These are phyloP conservation scores for Tenualosa thibaudeaui DNA, from an alignment of 2,797 vertebrate species.

Conservation along the genomic window DNA sequence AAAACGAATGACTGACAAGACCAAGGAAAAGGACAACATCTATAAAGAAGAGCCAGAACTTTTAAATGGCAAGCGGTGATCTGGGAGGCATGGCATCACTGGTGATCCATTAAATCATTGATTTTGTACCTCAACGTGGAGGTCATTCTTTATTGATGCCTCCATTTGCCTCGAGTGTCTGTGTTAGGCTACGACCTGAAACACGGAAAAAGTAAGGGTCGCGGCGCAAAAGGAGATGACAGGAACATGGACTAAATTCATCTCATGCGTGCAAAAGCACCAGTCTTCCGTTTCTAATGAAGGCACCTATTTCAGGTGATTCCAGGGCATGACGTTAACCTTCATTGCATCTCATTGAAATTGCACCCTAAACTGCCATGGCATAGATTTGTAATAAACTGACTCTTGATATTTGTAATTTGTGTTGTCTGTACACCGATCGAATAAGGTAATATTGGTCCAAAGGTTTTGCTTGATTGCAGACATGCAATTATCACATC, in stretches of 20 bases:
- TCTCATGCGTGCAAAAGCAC: slow-evolving; percentile 22
- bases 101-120: slow-evolving; percentile 30
- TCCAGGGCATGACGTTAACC: not conserved
- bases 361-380: not conserved
- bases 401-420: not conserved
- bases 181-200: slow-evolving; percentile 25
- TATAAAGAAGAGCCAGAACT: slow-evolving; percentile 9
- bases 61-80: slow-evolving; percentile 19
- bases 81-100: slow-evolving; percentile 4
- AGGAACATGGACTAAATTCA: slow-evolving; percentile 25
- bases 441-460: not conserved
- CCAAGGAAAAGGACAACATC: not conserved
- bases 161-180: slow-evolving; percentile 32
- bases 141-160: slow-evolving; percentile 36
- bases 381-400: not conserved
- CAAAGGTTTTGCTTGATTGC: not conserved
- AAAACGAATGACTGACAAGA: not conserved
- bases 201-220: slow-evolving; percentile 10
- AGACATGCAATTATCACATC: not conserved
- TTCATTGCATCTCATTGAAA: not conserved
- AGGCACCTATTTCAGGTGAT: slow-evolving; percentile 12
- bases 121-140: slow-evolving; percentile 1
- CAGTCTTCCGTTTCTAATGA: not conserved
- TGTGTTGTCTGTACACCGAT: not conserved
- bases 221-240: slow-evolving; percentile 21